Conservation (phyloP, 2,888 invertebrate species). For the Podotricha telesiphe region DNA sequence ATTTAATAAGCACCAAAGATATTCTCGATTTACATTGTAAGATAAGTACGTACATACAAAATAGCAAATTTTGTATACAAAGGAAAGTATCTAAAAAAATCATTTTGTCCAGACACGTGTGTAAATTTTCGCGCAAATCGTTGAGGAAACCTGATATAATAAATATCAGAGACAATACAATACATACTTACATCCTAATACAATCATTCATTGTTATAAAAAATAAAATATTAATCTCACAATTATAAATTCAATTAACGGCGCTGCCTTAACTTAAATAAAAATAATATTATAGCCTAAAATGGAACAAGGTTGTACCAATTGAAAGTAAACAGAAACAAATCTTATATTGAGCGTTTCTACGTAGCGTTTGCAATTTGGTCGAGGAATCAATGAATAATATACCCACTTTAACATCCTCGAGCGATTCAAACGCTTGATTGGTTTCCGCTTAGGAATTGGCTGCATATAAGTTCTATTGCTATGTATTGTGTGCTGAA, state of each 20-base stretch:
- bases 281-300: neutral
- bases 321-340: conserved; percentile 33
- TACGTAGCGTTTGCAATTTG: conserved; percentile 51
- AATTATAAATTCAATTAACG: conserved; percentile 1
- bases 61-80: too few species aligned
- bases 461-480: conserved; percentile 40
- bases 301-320: conserved; percentile 24
- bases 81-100: too few species aligned
- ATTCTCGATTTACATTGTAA: neutral
- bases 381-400: conserved; percentile 65
- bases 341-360: conserved; percentile 28
- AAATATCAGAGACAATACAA: too few species aligned
- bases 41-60: neutral
- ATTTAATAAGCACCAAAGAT: neutral
- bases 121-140: too few species aligned
- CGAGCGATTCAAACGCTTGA: conserved; percentile 47
- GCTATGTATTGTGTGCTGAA: conserved; percentile 24
- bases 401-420: conserved; percentile 54
- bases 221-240: neutral
- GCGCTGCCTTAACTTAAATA: neutral
- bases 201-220: neutral
- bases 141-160: too few species aligned
- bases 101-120: too few species aligned
- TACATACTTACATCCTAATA: neutral
- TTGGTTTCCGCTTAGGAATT: conserved; percentile 50